Evolutionary conservation across 1,140 invertebrate genomes (phyloP).

Genomic region (Cyclina sinensis): DNA sequence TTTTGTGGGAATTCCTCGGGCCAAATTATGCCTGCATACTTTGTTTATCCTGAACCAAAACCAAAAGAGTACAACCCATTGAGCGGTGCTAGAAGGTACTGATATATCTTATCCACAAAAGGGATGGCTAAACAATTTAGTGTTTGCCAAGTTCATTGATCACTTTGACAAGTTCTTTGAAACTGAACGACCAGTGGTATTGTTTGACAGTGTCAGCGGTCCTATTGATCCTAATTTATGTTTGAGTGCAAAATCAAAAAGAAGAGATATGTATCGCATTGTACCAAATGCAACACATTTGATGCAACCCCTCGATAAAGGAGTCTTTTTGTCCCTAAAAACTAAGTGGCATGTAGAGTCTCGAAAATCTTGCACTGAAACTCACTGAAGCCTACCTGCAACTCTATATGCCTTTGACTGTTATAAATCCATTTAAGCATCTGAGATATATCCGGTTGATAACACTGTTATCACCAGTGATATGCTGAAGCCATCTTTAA

Average conservation of each 20-base stretch:
- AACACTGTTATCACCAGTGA: slow-evolving; percentile 46
- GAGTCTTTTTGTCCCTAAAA: slow-evolving; percentile 66
- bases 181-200: slow-evolving; percentile 55
- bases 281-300: slow-evolving; percentile 63
- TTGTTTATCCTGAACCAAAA: slow-evolving; percentile 29
- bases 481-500: slow-evolving; percentile 42
- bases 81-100: slow-evolving; percentile 5
- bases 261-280: slow-evolving; percentile 61
- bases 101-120: slow-evolving; percentile 58
- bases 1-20: slow-evolving; percentile 48
- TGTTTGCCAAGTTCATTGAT: slow-evolving; percentile 46
- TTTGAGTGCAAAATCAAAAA: slow-evolving; percentile 30
- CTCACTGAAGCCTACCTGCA: slow-evolving; percentile 61
- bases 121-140: slow-evolving; percentile 56
- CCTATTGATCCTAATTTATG: slow-evolving; percentile 51
- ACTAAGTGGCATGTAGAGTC: slow-evolving; percentile 52
- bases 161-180: slow-evolving; percentile 65
- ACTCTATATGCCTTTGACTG: slow-evolving; percentile 67
- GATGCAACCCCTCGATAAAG: slow-evolving; percentile 64
- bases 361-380: slow-evolving; percentile 68
- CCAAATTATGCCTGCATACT: slow-evolving; percentile 37
- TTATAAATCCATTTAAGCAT: slow-evolving; percentile 63
- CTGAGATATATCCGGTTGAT: slow-evolving; percentile 55
- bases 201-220: slow-evolving; percentile 67
- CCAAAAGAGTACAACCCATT: slow-evolving; percentile 32